Evolutionary conservation across 2,797 vertebrate species (phyloP).

Genomic region (Hypotaenidia philippensis): DNA sequence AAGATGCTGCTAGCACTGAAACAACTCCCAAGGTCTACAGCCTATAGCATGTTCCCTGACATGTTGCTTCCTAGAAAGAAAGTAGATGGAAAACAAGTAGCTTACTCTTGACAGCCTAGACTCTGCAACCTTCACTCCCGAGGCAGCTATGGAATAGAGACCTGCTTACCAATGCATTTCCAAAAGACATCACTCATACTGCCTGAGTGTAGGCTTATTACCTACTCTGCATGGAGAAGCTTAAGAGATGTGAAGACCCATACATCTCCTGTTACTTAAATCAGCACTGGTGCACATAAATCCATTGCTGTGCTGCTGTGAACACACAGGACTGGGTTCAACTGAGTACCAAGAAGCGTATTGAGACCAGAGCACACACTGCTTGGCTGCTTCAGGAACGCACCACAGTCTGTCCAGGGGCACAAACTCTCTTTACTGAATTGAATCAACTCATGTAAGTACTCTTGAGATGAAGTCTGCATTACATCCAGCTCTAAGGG

Average conservation of each 20-base stretch:
- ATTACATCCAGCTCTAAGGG: neutral
- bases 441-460: neutral
- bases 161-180: neutral
- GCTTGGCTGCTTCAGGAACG: neutral
- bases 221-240: neutral
- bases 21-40: neutral
- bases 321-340: neutral
- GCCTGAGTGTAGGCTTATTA: neutral
- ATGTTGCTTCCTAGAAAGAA: neutral
- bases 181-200: neutral
- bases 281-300: neutral
- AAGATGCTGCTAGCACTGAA: neutral
- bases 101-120: neutral
- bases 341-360: neutral
- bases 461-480: conserved; percentile 1
- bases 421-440: conserved; percentile 15
- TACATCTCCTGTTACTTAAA: neutral
- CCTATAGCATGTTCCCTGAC: neutral
- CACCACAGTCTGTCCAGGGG: conserved; percentile 1
- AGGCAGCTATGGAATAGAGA: neutral
- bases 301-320: neutral
- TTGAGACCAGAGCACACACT: neutral
- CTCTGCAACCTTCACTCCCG: neutral
- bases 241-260: neutral
- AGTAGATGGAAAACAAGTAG: neutral